Evolutionary conservation across 2,113 vertebrate genomes (phyloP).

Genomic region (Probosciger aterrimus): DNA sequence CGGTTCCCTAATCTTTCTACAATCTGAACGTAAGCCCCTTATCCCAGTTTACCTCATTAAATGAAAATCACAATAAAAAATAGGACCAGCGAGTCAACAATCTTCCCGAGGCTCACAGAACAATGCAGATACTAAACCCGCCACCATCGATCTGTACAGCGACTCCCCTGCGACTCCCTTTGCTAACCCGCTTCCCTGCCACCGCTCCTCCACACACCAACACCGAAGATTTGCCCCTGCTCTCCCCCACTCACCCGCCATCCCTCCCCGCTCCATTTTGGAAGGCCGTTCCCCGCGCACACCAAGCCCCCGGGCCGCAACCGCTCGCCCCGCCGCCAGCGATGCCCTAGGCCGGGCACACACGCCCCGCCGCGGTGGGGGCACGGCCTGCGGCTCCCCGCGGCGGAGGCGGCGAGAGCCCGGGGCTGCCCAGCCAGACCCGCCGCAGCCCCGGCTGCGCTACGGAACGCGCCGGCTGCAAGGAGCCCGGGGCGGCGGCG

Average conservation of each 20-base stretch:
- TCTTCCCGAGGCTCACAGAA: not conserved
- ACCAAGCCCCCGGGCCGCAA: not conserved
- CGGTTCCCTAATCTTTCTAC: not conserved
- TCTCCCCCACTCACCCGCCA: not conserved
- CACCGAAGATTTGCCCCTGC: not conserved
- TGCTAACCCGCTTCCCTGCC: not conserved
- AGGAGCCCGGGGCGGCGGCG: not conserved
- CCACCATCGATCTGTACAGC: not conserved
- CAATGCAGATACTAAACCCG: slow-evolving; percentile 5
- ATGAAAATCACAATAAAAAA: not conserved
- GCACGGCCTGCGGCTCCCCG: not conserved
- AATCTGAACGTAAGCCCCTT: not conserved
- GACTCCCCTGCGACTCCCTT: not conserved
- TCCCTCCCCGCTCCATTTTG: not conserved
- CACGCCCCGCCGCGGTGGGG: not conserved
- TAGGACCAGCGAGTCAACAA: not conserved
- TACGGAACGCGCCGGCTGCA: not conserved
- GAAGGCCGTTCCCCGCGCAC: not conserved
- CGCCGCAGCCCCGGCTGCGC: not conserved
- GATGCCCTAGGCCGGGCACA: not conserved
- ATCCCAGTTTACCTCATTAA: not conserved
- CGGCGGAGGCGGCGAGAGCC: not conserved
- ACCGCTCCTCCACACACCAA: not conserved
- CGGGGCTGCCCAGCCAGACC: not conserved
- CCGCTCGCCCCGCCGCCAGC: not conserved